Conservation (phyloP, 2,797 vertebrate species). For the Brachyrhaphis roseni region DNA sequence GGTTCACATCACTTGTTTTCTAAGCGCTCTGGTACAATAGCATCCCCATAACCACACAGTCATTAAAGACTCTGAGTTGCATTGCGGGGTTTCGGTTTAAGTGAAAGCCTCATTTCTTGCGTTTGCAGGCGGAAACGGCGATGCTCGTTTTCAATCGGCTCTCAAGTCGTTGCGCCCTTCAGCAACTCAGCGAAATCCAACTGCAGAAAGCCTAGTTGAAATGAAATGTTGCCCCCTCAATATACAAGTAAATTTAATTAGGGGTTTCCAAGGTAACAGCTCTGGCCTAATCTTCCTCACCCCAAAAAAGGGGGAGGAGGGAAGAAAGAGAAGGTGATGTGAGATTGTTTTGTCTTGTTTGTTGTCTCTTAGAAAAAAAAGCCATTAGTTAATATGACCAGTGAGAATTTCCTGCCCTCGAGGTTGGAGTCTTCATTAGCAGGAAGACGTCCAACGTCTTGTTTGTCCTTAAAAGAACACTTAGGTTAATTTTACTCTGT, state of each 20-base stretch:
- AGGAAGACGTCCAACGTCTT: constrained; percentile 54
- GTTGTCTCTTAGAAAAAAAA: constrained; percentile 33
- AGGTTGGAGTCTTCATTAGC: constrained; percentile 55
- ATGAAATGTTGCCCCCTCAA: neutral
- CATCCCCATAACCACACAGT: constrained; percentile 43
- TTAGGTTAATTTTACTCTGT: constrained; percentile 47
- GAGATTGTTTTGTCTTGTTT: constrained; percentile 37
- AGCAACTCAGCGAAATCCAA: constrained; percentile 14
- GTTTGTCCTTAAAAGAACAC: constrained; percentile 11
- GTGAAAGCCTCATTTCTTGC: constrained; percentile 20
- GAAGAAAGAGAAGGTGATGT: neutral
- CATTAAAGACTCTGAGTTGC: neutral
- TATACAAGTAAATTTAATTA: constrained; percentile 24
- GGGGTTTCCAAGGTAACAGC: constrained; percentile 23
- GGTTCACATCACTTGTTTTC: constrained; percentile 46
- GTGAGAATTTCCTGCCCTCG: constrained; percentile 32
- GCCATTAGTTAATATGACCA: constrained; percentile 66
- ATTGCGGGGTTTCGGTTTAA: constrained; percentile 21
- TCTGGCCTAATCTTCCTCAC: constrained; percentile 14
- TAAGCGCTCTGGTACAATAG: constrained; percentile 33
- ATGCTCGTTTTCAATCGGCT: constrained; percentile 24
- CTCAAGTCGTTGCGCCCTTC: constrained; percentile 11
- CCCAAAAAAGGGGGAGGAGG: neutral
- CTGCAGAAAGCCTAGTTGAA: constrained; percentile 5
- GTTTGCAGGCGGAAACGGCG: constrained; percentile 30